Base-by-base conservation (phyloP, 2,797 vertebrate species). In the Argya squamiceps region DNA sequence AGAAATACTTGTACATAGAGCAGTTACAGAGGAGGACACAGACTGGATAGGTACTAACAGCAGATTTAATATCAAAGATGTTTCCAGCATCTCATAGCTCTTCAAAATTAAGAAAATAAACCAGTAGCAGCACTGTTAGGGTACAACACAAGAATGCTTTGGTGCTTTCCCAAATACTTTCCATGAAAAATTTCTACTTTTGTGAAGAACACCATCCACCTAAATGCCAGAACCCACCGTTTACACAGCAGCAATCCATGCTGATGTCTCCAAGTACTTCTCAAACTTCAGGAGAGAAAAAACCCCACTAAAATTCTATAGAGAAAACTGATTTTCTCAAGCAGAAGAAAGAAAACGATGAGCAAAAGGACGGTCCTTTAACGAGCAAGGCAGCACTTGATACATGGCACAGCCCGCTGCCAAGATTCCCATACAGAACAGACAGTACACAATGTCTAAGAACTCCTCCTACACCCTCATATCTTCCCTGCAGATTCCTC, bases 401-500 rank as follows among this genome's bases (percentile, higher is more conserved):
- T 85, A 65, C 77, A 95, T 58, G 88, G 69, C 91, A 93, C 59
- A 95, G 85, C 67, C 74, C 0, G 5, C 74, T 86, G 93, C 95
- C 96, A 96, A 92, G 92, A 95, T 90, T 94, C 95, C 80, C 84
- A 41, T 82, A 76, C 34, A 79, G 94, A 96, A 96, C 95, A 95
- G 86, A 78, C 67, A 93, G 94, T 94, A 93, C 94, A 87, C 84
- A 93, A 70, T 6, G 69, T 81, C 92, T 91, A 68, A 87, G 86
- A 92, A 91, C 75, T 93, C 96, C 95, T 96, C 94, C 93, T 52
- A 96, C 95, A 92, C 89, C 86, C 65, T 67, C 53, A 2, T 8
- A 73, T 82, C 86, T 56, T 94, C 81, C 47, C 95, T 84, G 67
- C 55, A 67, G 67, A 84, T 84, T 93, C 76, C 86, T 92, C 77